A percentile compares a stretch with the other conserved stretches of the same genome.
These are phyloP conservation scores for Corvus moneduloides DNA, from an alignment of 2,113 vertebrate genomes.

Conservation along the genomic window DNA sequence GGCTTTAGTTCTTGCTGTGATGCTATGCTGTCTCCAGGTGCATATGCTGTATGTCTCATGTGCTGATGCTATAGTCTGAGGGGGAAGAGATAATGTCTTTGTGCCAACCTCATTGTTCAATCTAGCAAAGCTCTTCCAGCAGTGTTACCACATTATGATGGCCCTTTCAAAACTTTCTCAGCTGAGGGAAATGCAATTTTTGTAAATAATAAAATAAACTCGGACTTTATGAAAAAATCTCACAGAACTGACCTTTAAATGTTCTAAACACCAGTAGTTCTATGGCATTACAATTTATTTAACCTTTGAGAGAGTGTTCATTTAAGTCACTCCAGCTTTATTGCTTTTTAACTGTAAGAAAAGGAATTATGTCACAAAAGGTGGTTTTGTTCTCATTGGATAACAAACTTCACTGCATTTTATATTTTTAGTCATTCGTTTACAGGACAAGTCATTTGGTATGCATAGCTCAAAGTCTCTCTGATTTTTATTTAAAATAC, in stretches of 20 bases:
- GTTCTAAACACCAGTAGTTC: slow-evolving; percentile 59
- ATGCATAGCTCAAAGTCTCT: not conserved
- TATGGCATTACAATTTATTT: slow-evolving; percentile 73
- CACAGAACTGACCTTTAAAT: slow-evolving; percentile 72
- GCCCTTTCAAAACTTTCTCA: not conserved
- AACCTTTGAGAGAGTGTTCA: slow-evolving; percentile 73
- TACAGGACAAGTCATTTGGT: not conserved
- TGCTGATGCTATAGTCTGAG: not conserved
- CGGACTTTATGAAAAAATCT: not conserved
- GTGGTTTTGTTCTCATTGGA: not conserved
- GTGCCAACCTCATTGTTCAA: not conserved
- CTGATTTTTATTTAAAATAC: not conserved
- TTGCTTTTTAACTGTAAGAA: slow-evolving; percentile 34
- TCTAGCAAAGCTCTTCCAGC: not conserved
- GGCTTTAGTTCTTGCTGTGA: not conserved
- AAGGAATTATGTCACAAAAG: slow-evolving; percentile 31
- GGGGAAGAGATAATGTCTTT: not conserved
- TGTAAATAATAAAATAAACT: slow-evolving; percentile 32
- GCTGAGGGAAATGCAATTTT: not conserved
- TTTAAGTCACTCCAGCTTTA: slow-evolving; percentile 66
- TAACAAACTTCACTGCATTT: not conserved
- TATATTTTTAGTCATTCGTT: not conserved
- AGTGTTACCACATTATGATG: too few species aligned
- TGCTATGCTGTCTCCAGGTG: not conserved
- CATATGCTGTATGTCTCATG: not conserved